Percentiles rank a stretch among this genome's conserved stretches.
phyloP scores from a whole-genome alignment of 2,888 invertebrate species.

The Oligia strigilis region DNA sequence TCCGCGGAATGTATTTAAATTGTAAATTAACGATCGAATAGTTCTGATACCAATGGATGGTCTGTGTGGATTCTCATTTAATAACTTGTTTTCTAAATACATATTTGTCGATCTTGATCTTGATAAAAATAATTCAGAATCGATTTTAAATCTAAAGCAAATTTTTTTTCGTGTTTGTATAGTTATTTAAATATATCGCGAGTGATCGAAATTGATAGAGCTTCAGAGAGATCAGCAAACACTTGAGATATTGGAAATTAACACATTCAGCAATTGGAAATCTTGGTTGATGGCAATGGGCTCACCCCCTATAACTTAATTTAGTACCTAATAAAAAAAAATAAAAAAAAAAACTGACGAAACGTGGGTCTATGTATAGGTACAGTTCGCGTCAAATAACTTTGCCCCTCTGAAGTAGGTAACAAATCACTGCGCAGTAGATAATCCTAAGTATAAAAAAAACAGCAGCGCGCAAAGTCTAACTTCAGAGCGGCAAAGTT shows the following conservation, averaged over 20 bases:
- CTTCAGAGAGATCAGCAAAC: conserved; percentile 14
- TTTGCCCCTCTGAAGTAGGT: no score
- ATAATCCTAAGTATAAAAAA: no score
- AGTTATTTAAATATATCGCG: conserved; percentile 24
- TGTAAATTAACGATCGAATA: conserved; percentile 44
- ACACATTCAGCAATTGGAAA: not conserved
- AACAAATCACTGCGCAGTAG: no score
- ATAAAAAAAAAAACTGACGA: no score
- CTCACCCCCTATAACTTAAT: no score
- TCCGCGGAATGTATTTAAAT: conserved; percentile 55
- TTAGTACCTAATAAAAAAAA: no score
- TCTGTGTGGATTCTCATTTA: conserved; percentile 26
- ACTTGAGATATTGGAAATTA: conserved; percentile 20
- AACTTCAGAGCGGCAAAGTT: no score
- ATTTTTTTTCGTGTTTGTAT: conserved; percentile 27
- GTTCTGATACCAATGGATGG: not conserved
- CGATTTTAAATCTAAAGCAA: conserved; percentile 26
- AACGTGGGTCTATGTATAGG: not conserved
- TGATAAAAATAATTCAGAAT: conserved; percentile 24
- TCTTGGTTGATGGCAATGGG: not conserved
- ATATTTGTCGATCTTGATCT: conserved; percentile 50
- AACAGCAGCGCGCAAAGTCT: no score
- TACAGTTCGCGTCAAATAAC: not conserved
- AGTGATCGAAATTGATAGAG: conserved; percentile 17
- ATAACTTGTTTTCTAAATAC: conserved; percentile 50